Base-by-base conservation (phyloP, 2,797 vertebrate genomes). In the Lithobates pipiens region DNA sequence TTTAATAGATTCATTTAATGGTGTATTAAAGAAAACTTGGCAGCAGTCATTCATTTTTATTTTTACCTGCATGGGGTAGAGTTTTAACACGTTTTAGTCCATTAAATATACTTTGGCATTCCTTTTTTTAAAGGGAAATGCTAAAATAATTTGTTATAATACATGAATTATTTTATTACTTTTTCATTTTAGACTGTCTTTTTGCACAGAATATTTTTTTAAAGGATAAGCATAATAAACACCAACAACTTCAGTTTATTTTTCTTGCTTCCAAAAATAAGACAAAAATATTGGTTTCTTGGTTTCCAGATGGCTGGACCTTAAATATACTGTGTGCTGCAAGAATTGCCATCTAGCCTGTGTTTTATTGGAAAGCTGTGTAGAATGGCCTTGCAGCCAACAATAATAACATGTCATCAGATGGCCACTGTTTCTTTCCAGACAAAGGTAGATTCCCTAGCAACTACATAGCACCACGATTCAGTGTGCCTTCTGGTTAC, bases 381-480 rank as follows among this genome's bases (percentile, higher is more conserved):
- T 5, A 78, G 27, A 16, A 5, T 16, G 10, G 34, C 36, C 36
- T 36, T 27, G 25, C 61, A 44, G 76, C 76, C 76, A 78, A 44
- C 36, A 67, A 27, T 78, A 77, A 57, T 61, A 61, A n/a, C 54
- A 78, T 67, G 61, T 78, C 76, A 78, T 78, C 76, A 3, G 13
- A 68, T 67, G 76, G 27, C 61, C 76, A 78, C 15, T 3, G 61
- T 18, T 67, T 67, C 32, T 67, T 67, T 78, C 76, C 76, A 78
- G 57, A 78, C 76, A 78, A 78, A 78, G 76, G 57, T 42, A 65
- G 57, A 65, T 78, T 78, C 76, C 63, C 27, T 78, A 78, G 76
- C 76, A 68, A 78, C 61, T 25, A 42, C 76, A 67, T 44, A 29
- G 42, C 63, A 68, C 13, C 34, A 7, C 32, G 1, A 2, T 25